Conservation (phyloP, 2,797 vertebrate genomes). For the Meriones psammophilus region DNA sequence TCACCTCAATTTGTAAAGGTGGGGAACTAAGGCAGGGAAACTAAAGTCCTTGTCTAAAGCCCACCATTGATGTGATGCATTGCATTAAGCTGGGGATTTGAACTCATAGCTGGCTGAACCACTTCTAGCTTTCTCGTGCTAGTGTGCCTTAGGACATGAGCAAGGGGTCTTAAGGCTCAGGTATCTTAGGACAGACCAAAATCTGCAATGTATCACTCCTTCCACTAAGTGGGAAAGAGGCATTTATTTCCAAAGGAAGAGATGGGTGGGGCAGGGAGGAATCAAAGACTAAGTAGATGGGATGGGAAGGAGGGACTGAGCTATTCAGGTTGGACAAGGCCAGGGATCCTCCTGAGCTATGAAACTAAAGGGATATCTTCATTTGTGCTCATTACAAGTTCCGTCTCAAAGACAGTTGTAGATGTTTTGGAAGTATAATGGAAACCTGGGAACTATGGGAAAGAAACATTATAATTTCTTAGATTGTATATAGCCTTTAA, state of each 20-base stretch:
- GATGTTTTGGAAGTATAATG: not conserved
- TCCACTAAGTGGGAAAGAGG: not conserved
- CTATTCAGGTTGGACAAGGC: not conserved
- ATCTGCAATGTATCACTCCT: not conserved
- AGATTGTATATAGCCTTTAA: conserved; percentile 7
- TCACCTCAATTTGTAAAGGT: conserved; percentile 34
- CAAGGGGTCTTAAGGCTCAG: no score
- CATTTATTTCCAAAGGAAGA: not conserved
- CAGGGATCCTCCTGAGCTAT: not conserved
- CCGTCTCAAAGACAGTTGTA: not conserved
- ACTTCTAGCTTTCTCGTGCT: not conserved
- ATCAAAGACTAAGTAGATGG: not conserved
- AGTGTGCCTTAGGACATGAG: not conserved
- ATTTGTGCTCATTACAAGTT: conserved; percentile 13
- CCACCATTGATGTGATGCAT: not conserved
- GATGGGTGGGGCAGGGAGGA: no score
- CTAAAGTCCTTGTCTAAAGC: not conserved
- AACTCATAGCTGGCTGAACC: not conserved
- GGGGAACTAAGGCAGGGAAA: conserved; percentile 6
- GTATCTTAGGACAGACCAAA: not conserved
- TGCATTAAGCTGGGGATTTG: conserved; percentile 26
- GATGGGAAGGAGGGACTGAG: not conserved
- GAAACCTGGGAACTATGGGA: not conserved
- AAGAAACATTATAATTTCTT: not conserved
- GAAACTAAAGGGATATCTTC: not conserved